A percentile compares a stretch with the other conserved stretches of the same genome.
phyloP scores from a whole-genome alignment of 2,888 invertebrate genomes.

The Ochropleura leucogaster region DNA sequence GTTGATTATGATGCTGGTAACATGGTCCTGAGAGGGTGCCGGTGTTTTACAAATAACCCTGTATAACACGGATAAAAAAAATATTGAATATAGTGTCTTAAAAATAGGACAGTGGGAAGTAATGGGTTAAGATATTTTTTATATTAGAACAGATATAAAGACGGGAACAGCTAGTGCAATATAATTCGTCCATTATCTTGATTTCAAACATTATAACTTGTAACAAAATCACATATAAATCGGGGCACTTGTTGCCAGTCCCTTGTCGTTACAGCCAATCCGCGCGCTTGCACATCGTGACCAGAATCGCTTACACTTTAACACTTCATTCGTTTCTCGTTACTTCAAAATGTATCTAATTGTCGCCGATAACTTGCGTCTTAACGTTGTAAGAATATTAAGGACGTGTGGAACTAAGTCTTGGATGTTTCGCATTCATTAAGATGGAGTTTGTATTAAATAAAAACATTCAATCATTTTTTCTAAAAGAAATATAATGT shows the following conservation, averaged over 20 bases:
- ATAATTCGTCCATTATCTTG: conserved; percentile 9
- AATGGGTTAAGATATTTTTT: too few species aligned
- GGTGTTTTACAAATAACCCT: too few species aligned
- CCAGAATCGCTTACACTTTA: conserved; percentile 42
- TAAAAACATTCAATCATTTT: too few species aligned
- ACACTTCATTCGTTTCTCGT: conserved; percentile 49
- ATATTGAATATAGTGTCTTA: too few species aligned
- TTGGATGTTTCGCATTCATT: not conserved
- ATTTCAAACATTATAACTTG: conserved; percentile 17
- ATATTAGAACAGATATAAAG: too few species aligned
- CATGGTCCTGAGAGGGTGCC: too few species aligned
- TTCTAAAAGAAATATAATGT: too few species aligned
- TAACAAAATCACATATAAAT: conserved; percentile 46
- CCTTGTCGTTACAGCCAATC: conserved; percentile 32
- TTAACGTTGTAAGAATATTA: conserved; percentile 29
- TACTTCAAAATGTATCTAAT: conserved; percentile 50
- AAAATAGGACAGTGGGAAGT: too few species aligned
- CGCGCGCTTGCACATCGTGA: conserved; percentile 39
- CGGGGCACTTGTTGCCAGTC: conserved; percentile 51
- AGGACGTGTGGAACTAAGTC: not conserved
- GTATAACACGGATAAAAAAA: too few species aligned
- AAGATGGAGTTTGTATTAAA: too few species aligned
- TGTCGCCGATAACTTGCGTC: conserved; percentile 39
- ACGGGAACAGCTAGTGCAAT: too few species aligned
- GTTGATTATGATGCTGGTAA: too few species aligned